phyloP scores from a whole-genome alignment of 1,140 invertebrate genomes.

The Drosophila subobscura region DNA sequence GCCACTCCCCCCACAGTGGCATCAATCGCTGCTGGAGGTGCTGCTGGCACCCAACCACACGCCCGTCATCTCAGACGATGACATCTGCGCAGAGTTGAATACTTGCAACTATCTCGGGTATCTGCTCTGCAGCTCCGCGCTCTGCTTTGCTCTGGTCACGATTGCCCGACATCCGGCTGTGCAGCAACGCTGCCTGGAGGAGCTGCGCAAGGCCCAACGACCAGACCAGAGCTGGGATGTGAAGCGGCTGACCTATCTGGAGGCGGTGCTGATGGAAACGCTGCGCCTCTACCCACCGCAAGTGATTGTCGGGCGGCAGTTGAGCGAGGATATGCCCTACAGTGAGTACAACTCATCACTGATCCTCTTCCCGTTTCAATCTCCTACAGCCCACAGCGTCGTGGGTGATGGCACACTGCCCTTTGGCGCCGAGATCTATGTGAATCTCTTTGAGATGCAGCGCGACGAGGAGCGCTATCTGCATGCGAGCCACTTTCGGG shows the following conservation, averaged over 20 bases:
- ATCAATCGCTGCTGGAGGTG: slow-evolving; percentile 44
- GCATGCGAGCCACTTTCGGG: slow-evolving; percentile 24
- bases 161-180: slow-evolving; percentile 62
- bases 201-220: slow-evolving; percentile 12
- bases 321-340: slow-evolving; percentile 48
- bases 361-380: neutral
- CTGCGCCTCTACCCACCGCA: slow-evolving; percentile 64
- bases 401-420: slow-evolving; percentile 50
- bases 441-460: slow-evolving; percentile 63
- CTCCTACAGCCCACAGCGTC: slow-evolving; percentile 39
- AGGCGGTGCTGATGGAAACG: slow-evolving; percentile 51
- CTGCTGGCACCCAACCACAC: slow-evolving; percentile 1
- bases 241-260: slow-evolving; percentile 32
- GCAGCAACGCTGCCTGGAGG: slow-evolving; percentile 51
- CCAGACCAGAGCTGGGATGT: slow-evolving; percentile 4
- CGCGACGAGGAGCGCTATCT: slow-evolving; percentile 30
- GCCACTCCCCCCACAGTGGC: slow-evolving; percentile 1
- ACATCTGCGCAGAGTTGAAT: slow-evolving; percentile 54
- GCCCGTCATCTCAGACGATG: slow-evolving; percentile 12
- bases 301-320: slow-evolving; percentile 43
- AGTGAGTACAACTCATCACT: slow-evolving; percentile 1
- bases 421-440: slow-evolving; percentile 54
- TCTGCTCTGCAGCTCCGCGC: slow-evolving; percentile 49
- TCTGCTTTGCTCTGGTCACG: slow-evolving; percentile 52
- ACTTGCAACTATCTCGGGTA: slow-evolving; percentile 59